Evolutionary conservation across 2,888 invertebrate genomes (phyloP).

Genomic region (Sialis lutaria): DNA sequence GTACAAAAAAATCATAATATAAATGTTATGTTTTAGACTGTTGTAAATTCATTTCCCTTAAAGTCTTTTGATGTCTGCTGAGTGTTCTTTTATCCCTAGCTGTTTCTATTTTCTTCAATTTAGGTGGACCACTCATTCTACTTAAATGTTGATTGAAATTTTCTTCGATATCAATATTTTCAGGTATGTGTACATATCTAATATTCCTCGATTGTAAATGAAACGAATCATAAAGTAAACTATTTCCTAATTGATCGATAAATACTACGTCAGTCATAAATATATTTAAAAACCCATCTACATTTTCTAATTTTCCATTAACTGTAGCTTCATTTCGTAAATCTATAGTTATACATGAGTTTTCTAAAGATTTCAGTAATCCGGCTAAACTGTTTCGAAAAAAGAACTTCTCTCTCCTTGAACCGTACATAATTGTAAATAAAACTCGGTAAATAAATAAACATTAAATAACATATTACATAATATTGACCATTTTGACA

Average conservation of each 20-base stretch:
- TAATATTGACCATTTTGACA: too few species aligned
- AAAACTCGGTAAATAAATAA: too few species aligned
- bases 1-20: too few species aligned
- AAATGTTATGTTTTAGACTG: too few species aligned
- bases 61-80: not conserved
- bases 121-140: too few species aligned
- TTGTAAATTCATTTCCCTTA: too few species aligned
- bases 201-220: slow-evolving; percentile 46
- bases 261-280: slow-evolving; percentile 42
- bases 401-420: slow-evolving; percentile 19
- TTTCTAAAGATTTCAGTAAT: slow-evolving; percentile 41
- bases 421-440: not conserved
- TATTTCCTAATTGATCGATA: slow-evolving; percentile 37
- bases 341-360: slow-evolving; percentile 42
- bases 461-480: too few species aligned
- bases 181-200: slow-evolving; percentile 49
- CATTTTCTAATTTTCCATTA: slow-evolving; percentile 37
- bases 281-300: slow-evolving; percentile 55
- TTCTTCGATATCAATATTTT: slow-evolving; percentile 13
- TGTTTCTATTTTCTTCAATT: too few species aligned
- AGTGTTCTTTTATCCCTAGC: not conserved
- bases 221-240: slow-evolving; percentile 34
- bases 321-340: slow-evolving; percentile 46
- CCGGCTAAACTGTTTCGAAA: slow-evolving; percentile 43
- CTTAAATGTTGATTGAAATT: too few species aligned